Conservation (phyloP, 2,797 vertebrate species). For the Cygnus olor region DNA sequence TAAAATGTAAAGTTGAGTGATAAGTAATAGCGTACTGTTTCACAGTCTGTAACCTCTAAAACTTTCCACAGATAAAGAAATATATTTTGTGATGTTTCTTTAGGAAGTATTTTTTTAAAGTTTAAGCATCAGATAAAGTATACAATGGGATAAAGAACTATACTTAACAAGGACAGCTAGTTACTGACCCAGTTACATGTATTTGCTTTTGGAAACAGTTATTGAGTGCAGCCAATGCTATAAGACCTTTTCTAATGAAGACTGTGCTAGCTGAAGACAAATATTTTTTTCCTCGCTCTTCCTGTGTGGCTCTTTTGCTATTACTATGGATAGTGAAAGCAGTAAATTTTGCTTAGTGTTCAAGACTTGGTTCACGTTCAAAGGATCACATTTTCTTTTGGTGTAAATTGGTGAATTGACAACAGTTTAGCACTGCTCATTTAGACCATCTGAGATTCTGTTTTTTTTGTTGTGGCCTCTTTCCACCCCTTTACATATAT, state of each 20-base stretch:
- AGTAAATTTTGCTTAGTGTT: background rate
- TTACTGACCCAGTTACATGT: background rate
- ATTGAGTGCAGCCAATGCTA: background rate
- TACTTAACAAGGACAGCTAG: background rate
- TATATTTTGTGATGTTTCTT: background rate
- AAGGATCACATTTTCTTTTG: background rate
- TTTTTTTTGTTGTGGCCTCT: background rate
- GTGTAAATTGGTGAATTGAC: background rate
- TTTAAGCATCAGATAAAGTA: background rate
- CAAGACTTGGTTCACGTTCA: background rate
- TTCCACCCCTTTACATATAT: background rate
- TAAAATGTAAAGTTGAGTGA: background rate
- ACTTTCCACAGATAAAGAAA: background rate
- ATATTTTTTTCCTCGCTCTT: background rate
- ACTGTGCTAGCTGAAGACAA: background rate
- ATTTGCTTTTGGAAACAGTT: background rate
- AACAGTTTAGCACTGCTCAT: background rate
- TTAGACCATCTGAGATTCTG: background rate
- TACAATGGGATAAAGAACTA: background rate
- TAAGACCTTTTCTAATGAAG: background rate
- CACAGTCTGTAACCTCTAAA: background rate
- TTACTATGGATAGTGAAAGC: background rate
- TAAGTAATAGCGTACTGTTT: background rate
- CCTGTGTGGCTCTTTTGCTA: background rate
- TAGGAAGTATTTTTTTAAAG: background rate